Evolutionary conservation across 2,888 invertebrate species (phyloP), one percentile per base, ranked within the genome.

Genomic region (Sisyra nigra): DNA sequence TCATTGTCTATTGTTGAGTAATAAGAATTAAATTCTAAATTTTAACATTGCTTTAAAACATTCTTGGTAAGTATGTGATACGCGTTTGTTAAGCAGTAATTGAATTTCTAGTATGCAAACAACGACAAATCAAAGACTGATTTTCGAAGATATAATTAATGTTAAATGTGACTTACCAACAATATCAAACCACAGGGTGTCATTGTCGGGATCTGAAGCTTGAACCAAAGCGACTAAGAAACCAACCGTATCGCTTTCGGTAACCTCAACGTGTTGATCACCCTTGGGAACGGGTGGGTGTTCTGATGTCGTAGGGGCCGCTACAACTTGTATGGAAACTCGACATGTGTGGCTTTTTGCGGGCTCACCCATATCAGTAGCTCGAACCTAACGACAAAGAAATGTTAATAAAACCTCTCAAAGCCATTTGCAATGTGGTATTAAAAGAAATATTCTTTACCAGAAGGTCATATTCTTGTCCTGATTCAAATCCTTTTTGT

Each of bases 101-200:
- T 9, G 30, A 24, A 30, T 13, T 33, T 36, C 42, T 11, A 6
- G 19, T 8, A 31, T 19, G 10, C 31, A 11, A 14, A 32, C 13
- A 45, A 24, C 17, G 18, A 13, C 11, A 45, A 37, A 24, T 19
- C 32, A 36, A 39, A 13, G 15, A 10, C 2, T 10, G 34, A 34
- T 14, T 34, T 14, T 34, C 34, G 15, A 14, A 34, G 8, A 14
- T 14, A 34, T 34, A 34, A 14, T 11, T 34, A 33, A n/a, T 5
- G 15, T 34, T 34, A 10, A 2, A 34, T n/a, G 11, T 29, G 47
- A 67, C 79, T 67, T 61, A 86, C 85, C 82, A 46, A 79, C 74
- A 49, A 97, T 93, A 55, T 85, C 82, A 62, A 84, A 96, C 85
- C 91, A 94, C 50, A 97, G 68, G 46, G 77, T 70, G 58, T 93